phyloP scores from a whole-genome alignment of 2,113 vertebrate genomes.

The Plectropomus leopardus region DNA sequence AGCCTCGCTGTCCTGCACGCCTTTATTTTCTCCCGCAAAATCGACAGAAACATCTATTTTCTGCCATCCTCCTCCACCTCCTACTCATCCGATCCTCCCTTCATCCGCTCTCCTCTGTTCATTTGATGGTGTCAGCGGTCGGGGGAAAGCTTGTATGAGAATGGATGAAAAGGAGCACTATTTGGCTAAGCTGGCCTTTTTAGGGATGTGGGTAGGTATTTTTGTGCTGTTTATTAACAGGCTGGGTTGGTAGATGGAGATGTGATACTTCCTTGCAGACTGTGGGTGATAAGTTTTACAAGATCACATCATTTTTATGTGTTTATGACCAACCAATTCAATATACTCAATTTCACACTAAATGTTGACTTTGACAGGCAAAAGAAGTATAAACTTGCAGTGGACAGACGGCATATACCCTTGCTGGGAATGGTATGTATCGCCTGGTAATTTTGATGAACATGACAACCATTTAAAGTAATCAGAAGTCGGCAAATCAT shows the following conservation, averaged over 20 bases:
- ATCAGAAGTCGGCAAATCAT: background rate
- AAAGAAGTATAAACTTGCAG: background rate
- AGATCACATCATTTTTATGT: background rate
- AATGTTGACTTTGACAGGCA: background rate
- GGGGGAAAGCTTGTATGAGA: constrained; percentile 53
- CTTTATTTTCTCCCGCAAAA: constrained; percentile 82
- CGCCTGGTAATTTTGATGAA: background rate
- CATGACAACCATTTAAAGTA: background rate
- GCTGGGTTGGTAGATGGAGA: constrained; percentile 11
- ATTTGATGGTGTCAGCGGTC: constrained; percentile 70
- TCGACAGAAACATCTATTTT: constrained; percentile 85
- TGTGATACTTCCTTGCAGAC: constrained; percentile 1
- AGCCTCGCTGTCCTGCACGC: constrained; percentile 73
- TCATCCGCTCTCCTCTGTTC: constrained; percentile 66
- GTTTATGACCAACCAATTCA: background rate
- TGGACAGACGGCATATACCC: background rate
- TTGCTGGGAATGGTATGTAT: background rate
- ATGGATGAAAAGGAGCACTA: constrained; percentile 52
- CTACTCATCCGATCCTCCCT: constrained; percentile 59
- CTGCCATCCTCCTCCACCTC: constrained; percentile 70
- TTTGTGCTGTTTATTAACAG: constrained; percentile 11
- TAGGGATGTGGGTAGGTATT: constrained; percentile 8
- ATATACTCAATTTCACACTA: background rate
- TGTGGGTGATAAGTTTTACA: constrained; percentile 1
- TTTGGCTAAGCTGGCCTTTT: constrained; percentile 63